These are phyloP conservation scores for Tetramorium simillimum DNA, from an alignment of 1,140 invertebrate species.

Conservation along the genomic window DNA sequence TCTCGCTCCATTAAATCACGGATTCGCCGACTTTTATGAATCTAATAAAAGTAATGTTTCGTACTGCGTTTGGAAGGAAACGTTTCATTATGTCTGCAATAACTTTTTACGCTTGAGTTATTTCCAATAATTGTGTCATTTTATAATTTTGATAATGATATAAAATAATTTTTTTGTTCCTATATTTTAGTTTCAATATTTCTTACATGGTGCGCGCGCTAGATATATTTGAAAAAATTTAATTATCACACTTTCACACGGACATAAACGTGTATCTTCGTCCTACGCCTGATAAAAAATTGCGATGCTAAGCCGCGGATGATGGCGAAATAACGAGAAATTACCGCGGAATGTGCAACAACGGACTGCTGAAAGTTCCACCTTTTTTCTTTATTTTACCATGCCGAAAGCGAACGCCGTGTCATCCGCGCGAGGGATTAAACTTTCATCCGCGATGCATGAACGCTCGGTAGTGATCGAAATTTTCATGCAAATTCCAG, in stretches of 20 bases:
- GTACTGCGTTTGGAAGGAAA: background rate
- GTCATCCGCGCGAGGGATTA: constrained; percentile 46
- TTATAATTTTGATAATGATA: background rate
- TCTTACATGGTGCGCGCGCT: background rate
- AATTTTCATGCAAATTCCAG: constrained; percentile 50
- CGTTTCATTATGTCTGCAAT: background rate
- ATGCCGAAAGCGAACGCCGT: background rate
- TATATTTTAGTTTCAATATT: background rate
- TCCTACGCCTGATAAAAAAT: constrained; percentile 1
- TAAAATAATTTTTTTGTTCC: background rate
- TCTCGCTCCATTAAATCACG: constrained; percentile 17
- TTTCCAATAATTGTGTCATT: background rate
- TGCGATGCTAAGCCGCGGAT: background rate
- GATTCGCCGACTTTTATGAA: constrained; percentile 9
- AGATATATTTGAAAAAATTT: background rate
- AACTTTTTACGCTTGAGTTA: background rate
- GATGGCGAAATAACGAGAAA: constrained; percentile 22
- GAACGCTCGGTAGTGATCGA: constrained; percentile 5
- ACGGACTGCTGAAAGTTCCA: background rate
- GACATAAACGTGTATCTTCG: background rate
- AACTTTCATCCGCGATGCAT: constrained; percentile 33
- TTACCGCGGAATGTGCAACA: constrained; percentile 19
- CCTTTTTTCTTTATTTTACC: constrained; percentile 1
- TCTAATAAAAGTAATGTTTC: background rate
- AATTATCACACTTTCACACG: background rate